Conservation (phyloP, 1,140 invertebrate species). For the Antheraea pernyi region DNA sequence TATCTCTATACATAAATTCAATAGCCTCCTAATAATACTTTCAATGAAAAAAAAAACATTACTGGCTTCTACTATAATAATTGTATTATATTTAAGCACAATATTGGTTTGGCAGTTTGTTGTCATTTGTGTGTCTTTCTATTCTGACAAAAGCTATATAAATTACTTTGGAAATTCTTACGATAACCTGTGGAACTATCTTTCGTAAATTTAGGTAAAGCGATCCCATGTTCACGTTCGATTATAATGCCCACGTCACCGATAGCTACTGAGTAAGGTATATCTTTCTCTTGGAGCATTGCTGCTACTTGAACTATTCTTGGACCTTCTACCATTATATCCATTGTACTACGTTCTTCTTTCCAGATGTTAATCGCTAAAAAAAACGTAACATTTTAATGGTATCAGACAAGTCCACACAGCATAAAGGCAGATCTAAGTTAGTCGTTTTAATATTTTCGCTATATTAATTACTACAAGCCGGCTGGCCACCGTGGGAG, state of each 20-base stretch:
- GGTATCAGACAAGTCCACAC: background rate
- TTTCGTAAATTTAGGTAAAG: constrained; percentile 11
- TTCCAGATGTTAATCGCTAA: constrained; percentile 67
- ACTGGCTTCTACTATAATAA: background rate
- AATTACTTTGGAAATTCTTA: constrained; percentile 13
- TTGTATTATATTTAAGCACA: background rate
- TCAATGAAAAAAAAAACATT: no score
- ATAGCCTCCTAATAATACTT: no score
- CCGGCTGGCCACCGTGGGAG: no score
- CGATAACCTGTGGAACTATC: constrained; percentile 7
- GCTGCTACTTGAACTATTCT: constrained; percentile 45
- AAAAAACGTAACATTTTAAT: constrained; percentile 14
- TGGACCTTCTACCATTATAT: constrained; percentile 58
- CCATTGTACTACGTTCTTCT: constrained; percentile 63
- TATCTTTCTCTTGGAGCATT: constrained; percentile 59
- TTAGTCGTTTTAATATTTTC: no score
- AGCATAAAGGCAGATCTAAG: no score
- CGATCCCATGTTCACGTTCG: constrained; percentile 36
- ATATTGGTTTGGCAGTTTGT: no score
- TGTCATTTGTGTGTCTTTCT: background rate
- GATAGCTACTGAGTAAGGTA: constrained; percentile 53
- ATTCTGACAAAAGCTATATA: background rate
- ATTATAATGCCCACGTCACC: constrained; percentile 40
- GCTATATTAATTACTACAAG: no score
- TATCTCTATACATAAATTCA: no score